Conservation (phyloP, 2,888 invertebrate genomes). For the Phengaris arion region DNA sequence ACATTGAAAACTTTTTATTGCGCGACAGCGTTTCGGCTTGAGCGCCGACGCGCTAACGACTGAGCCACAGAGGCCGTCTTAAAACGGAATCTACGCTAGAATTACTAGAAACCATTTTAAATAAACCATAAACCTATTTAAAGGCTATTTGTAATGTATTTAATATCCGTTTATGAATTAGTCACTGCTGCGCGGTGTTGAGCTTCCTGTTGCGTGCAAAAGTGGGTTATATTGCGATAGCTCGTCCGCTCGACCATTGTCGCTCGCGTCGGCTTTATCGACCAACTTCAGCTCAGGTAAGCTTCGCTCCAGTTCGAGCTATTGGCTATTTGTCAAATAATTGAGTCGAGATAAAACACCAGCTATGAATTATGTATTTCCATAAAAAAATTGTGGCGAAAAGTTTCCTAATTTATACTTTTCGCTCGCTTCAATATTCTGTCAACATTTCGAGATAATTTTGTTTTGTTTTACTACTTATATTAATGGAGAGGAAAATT, state of each 20-base stretch:
- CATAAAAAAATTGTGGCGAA: not conserved
- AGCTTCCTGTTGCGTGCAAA: constrained; percentile 50
- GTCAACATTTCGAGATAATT: constrained; percentile 23
- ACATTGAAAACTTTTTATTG: too few species aligned
- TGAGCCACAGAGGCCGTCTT: too few species aligned
- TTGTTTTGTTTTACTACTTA: constrained; percentile 1
- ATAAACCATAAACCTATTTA: constrained; percentile 5
- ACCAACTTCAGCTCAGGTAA: constrained; percentile 50
- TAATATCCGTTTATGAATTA: constrained; percentile 47
- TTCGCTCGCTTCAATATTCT: constrained; percentile 10
- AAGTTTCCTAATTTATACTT: constrained; percentile 22
- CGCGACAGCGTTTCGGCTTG: too few species aligned
- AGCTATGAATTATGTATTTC: constrained; percentile 8
- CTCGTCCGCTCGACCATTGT: constrained; percentile 55
- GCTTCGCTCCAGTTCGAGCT: constrained; percentile 38
- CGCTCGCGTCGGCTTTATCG: constrained; percentile 54
- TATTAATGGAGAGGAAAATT: constrained; percentile 11
- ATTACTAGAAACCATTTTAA: not conserved
- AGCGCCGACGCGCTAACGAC: too few species aligned
- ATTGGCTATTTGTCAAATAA: constrained; percentile 34
- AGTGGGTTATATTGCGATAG: constrained; percentile 65
- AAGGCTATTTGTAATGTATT: constrained; percentile 17
- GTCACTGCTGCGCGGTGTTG: constrained; percentile 53
- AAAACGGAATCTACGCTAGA: not conserved
- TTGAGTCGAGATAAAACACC: constrained; percentile 29